Percentiles rank a stretch among this genome's conserved stretches.
These are phyloP conservation scores for Rambutsinella grinnellia DNA, from an alignment of 2,888 invertebrate genomes.

Conservation along the genomic window DNA sequence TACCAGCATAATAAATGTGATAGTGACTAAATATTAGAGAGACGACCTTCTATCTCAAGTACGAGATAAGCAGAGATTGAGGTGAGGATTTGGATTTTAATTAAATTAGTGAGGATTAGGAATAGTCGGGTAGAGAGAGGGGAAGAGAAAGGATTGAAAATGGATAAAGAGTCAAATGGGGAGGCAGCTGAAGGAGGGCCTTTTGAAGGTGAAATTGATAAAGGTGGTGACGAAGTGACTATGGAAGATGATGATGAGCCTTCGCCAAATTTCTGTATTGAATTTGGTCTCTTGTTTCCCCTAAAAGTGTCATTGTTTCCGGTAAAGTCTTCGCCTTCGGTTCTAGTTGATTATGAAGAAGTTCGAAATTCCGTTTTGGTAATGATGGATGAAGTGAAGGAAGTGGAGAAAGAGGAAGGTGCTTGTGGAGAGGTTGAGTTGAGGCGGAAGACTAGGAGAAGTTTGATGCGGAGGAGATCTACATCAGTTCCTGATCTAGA, in stretches of 20 bases:
- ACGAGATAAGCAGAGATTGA: too few relatives aligned
- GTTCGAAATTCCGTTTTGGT: conserved; percentile 37
- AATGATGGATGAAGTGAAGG: conserved; percentile 23
- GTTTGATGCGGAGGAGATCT: conserved; percentile 62
- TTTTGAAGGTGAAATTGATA: too few relatives aligned
- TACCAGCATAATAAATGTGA: too few relatives aligned
- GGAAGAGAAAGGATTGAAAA: too few relatives aligned
- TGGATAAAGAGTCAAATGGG: background rate
- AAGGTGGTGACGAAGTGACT: background rate
- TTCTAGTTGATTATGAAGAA: conserved; percentile 50
- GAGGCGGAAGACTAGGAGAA: conserved; percentile 33
- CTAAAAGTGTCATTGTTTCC: conserved; percentile 74
- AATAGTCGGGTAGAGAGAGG: too few relatives aligned
- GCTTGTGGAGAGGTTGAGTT: conserved; percentile 45
- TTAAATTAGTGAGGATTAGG: too few relatives aligned
- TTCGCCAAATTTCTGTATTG: conserved; percentile 53
- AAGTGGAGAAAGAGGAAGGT: conserved; percentile 4
- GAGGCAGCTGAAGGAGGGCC: background rate
- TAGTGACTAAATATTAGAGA: too few relatives aligned
- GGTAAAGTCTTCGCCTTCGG: conserved; percentile 71
- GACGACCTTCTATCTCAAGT: too few relatives aligned
- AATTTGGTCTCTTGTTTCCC: conserved; percentile 74
- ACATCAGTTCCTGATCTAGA: conserved; percentile 65
- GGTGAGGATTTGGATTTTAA: too few relatives aligned
- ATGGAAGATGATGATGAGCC: conserved; percentile 48